These are phyloP conservation scores for Trichonephila clavipes DNA, from an alignment of 1,140 invertebrate genomes.

Conservation along the genomic window DNA sequence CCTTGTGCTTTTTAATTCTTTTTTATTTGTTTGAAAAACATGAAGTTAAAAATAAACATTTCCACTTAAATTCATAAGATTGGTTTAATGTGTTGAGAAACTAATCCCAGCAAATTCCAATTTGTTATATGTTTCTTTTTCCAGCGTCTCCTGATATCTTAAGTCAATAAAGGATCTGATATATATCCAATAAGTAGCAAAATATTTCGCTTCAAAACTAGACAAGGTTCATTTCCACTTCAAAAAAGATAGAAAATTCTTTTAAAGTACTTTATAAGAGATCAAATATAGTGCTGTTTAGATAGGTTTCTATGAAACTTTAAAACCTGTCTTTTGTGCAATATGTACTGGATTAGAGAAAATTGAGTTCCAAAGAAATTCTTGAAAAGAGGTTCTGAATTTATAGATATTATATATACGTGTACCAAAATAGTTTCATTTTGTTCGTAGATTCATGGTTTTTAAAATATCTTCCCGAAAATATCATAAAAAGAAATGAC, in stretches of 20 bases:
- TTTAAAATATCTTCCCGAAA: too few species aligned
- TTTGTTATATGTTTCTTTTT: neutral
- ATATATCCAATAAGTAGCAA: neutral
- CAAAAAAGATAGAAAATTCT: neutral
- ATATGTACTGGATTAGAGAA: neutral
- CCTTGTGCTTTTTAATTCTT: too few species aligned
- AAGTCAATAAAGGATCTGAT: neutral
- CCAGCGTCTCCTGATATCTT: neutral
- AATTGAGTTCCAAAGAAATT: neutral
- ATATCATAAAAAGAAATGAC: too few species aligned
- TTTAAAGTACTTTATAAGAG: neutral
- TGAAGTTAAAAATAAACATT: too few species aligned
- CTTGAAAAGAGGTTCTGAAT: neutral
- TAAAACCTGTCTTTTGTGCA: neutral
- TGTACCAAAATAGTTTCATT: too few species aligned
- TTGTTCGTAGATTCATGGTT: too few species aligned
- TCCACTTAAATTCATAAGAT: neutral
- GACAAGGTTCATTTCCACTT: neutral
- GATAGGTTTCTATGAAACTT: constrained; percentile 6
- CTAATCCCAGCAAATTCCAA: neutral
- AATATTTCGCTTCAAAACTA: neutral
- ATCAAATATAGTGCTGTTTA: neutral
- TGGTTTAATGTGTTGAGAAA: neutral
- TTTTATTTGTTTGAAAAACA: too few species aligned
- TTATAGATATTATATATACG: neutral